These are phyloP conservation scores for Peromyscus polionotus DNA, from an alignment of 2,113 vertebrate genomes.

Conservation along the genomic window DNA sequence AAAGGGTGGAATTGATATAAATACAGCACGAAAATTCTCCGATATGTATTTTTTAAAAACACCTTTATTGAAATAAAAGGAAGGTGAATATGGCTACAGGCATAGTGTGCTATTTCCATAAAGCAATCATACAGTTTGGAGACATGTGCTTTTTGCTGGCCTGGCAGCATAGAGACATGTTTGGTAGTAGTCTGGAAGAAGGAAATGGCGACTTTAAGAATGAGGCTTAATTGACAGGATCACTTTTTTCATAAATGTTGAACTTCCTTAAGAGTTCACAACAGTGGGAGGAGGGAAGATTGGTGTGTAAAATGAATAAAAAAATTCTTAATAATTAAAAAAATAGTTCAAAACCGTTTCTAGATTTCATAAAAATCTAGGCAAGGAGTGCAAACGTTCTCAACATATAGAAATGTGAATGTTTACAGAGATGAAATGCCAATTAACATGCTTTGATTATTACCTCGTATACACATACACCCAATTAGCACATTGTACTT, in stretches of 20 bases:
- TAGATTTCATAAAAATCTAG: background rate
- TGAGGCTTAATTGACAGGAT: background rate
- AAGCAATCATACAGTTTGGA: background rate
- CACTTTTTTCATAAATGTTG: background rate
- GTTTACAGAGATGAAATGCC: background rate
- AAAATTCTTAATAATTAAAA: too few relatives aligned
- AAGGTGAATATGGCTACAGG: background rate
- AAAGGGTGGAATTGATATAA: background rate
- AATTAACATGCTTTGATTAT: background rate
- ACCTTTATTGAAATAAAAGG: background rate
- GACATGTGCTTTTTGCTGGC: background rate
- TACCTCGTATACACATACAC: background rate
- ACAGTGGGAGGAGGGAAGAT: background rate
- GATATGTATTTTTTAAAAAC: background rate
- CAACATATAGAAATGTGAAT: background rate
- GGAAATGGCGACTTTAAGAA: background rate
- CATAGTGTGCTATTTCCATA: background rate
- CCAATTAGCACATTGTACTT: background rate
- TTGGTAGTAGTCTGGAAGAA: background rate
- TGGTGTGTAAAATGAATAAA: too few relatives aligned
- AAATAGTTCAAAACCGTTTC: background rate
- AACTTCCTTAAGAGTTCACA: constrained; percentile 16
- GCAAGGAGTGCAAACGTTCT: background rate
- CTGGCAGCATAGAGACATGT: background rate
- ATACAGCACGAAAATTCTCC: background rate